These are phyloP conservation scores for Acrobasis consociella DNA, from an alignment of 2,888 invertebrate species.

Conservation along the genomic window DNA sequence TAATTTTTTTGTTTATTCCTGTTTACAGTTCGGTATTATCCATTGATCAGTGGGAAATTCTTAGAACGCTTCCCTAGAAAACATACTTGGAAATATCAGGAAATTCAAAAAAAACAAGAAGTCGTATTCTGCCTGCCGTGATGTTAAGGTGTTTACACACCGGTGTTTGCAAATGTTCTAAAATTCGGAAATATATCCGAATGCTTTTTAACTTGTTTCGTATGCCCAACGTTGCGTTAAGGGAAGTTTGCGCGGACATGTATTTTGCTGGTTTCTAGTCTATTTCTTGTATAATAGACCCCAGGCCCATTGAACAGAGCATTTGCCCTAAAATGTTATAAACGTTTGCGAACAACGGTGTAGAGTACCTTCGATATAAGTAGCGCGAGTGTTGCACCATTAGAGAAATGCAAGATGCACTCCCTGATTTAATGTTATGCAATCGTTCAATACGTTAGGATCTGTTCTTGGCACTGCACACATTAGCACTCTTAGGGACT, in stretches of 20 bases:
- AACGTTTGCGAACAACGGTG: too few species aligned
- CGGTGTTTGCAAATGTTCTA: too few species aligned
- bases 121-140: constrained; percentile 7
- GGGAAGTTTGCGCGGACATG: too few species aligned
- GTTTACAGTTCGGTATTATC: constrained; percentile 9
- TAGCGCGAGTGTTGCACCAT: constrained; percentile 17
- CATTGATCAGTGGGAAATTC: not conserved
- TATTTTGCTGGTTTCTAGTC: too few species aligned
- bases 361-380: not conserved
- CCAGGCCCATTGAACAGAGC: too few species aligned
- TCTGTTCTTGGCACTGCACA: constrained; percentile 18
- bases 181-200: too few species aligned
- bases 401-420: constrained; percentile 25
- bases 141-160: not conserved
- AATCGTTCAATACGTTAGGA: constrained; percentile 7
- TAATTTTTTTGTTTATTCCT: constrained; percentile 7
- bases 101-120: not conserved
- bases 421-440: constrained; percentile 12
- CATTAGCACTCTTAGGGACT: constrained; percentile 4
- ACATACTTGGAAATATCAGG: not conserved
- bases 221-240: too few species aligned
- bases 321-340: too few species aligned
- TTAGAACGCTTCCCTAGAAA: constrained; percentile 1
- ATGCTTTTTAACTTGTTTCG: too few species aligned
- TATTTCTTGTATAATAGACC: too few species aligned